These are phyloP conservation scores for Hydraecia micacea DNA, from an alignment of 2,888 invertebrate species.

Conservation along the genomic window DNA sequence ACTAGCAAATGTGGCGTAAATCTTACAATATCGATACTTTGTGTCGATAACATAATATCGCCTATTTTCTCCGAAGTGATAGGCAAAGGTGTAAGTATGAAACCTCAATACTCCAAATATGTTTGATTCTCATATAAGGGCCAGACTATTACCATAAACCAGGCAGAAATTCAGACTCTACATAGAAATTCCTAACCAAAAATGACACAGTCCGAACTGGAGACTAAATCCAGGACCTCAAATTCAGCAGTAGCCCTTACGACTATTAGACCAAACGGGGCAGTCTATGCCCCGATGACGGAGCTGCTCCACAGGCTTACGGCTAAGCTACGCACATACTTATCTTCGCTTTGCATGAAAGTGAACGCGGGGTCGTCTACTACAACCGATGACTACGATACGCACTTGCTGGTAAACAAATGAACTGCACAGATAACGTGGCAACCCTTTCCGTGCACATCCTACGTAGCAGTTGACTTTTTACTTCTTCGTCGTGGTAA, in stretches of 20 bases:
- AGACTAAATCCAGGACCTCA: background rate
- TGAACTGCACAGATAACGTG: too few species aligned
- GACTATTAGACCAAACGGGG: too few species aligned
- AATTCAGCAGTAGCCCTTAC: background rate
- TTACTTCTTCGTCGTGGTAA: background rate
- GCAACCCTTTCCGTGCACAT: background rate
- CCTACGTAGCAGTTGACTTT: background rate
- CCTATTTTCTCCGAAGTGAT: background rate
- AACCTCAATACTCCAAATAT: background rate
- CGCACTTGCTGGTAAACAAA: background rate
- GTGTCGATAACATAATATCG: constrained; percentile 5
- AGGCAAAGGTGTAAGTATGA: background rate
- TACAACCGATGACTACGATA: too few species aligned
- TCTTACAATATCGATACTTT: constrained; percentile 29
- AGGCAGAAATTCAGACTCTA: background rate
- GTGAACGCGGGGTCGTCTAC: too few species aligned
- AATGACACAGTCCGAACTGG: background rate
- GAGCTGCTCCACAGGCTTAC: background rate
- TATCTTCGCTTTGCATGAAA: background rate
- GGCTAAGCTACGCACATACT: background rate
- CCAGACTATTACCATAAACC: background rate
- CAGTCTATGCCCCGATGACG: background rate
- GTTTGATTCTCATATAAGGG: background rate
- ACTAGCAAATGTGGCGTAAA: constrained; percentile 34
- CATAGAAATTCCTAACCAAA: background rate